Base-by-base conservation (phyloP, 1,140 invertebrate genomes). In the Tachypleus tridentatus region DNA sequence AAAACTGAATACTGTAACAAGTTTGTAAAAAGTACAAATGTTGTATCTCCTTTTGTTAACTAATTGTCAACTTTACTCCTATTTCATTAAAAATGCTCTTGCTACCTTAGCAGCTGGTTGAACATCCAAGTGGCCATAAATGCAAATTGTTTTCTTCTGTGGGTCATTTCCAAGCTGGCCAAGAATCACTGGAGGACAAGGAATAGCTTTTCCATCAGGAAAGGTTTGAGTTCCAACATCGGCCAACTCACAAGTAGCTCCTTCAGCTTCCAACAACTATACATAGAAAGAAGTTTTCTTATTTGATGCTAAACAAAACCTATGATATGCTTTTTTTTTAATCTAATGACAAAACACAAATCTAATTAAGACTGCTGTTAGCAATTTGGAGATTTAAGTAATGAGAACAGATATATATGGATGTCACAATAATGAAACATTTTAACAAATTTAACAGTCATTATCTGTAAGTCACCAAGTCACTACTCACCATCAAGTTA, bases 61-160 rank as follows among this genome's bases (percentile, higher is more conserved):
- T 67, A 53, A 50, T 70, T 64, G n/a, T 8, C 48, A 47, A 49
- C 58, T 69, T 50, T 50, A 58, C 8, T 48, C 0, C 3, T 4
- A 47, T 52, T 57, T 9, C 50, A 49, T 29, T 29, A 29, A 29
- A 29, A 29, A 29, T 29, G 29, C 29, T 29, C 29, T 29, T 63
- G 51, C 56, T 57, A 80, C 79, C 73, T 85, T 85, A 4, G 85
- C 72, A 6, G 96, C 96, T 57, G 96, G 95, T 76, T 98, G 96
- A 3, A 98, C 96, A 82, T 99, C 97, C 72, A 99, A 84, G 80
- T 99, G 97, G 0, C 96, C 97, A 80, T 99, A 99, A 60, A 99
- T 82, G 61, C 91, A 84, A 57, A 98, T 82, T 11, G 95, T 99
- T 72, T 93, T 83, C 72, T 80, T 80, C 5, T 83, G 83, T 0